Base-by-base conservation (phyloP, 37 sponge, comb jelly and placozoan genomes). In the Cliona cf. orientalis region DNA sequence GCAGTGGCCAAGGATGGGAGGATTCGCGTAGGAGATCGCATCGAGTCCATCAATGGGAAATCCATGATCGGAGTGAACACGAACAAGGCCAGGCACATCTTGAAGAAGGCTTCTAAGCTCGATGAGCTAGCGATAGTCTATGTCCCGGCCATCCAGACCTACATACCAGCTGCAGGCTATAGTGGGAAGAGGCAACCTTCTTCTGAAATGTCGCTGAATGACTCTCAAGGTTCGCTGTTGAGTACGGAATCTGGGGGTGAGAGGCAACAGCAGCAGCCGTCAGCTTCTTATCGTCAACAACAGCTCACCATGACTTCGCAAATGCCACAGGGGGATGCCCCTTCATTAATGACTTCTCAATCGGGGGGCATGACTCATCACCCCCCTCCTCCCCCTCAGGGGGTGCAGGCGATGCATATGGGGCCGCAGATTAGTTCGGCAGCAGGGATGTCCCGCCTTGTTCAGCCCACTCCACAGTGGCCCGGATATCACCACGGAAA, bases 11-110 rank as follows among this genome's bases (percentile, higher is more conserved):
- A 49, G 44, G 95, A 95, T 42, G 90, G 94, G 19, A 67, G 95
- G 19, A 87, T 95, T 31, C 40, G 90, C 62, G 87, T 85, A 0
- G 95, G 95, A 1, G 95, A 95, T 63, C 41, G 81, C 28, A 95
- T 95, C n/a, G 56, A 89, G 33, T 83, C 81, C 31, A 87, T 95
- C 66, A 95, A 95, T 42, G 71, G 87, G 0, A 80, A 92, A 29
- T 42, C 57, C 3, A 53, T 95, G 53, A 83, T 72, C 11, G 90
- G 93, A 3, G 26, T 75, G 9, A 75, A 63, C 46, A 53, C 85
- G 32, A 12, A 43, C 3, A 84, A 92, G 55, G 90, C 82, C 25
- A 80, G 85, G 76, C 43, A 39, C 11, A 70, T 77, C 2, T 43
- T 88, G 31, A 88, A 77, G 44, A 75, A 71, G 53, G 89, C 83